phyloP scores from a whole-genome alignment of 2,888 invertebrate species.

The Drosophila kokeensis region DNA sequence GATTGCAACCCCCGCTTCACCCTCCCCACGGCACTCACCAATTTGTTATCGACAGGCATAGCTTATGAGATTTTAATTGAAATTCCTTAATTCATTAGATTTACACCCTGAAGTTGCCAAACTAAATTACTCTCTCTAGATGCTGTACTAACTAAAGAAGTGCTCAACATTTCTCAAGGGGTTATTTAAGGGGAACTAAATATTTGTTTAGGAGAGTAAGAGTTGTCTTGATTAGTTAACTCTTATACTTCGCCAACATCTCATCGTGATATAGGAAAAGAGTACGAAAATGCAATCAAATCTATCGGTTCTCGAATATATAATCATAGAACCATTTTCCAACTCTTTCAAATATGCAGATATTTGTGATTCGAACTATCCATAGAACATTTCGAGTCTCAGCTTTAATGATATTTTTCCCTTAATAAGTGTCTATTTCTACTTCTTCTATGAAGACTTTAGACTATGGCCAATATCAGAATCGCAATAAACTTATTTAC shows the following conservation, averaged over 20 bases:
- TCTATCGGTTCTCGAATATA: neutral
- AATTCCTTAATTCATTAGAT: slow-evolving; percentile 55
- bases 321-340: neutral
- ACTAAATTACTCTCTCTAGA: neutral
- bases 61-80: slow-evolving; percentile 60
- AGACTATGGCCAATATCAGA: no score
- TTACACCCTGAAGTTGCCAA: slow-evolving; percentile 28
- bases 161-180: neutral
- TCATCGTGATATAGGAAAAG: neutral
- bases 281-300: neutral
- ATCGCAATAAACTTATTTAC: no score
- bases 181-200: neutral
- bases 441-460: no score
- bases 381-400: no score
- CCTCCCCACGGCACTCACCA: neutral
- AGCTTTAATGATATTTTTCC: no score
- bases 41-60: slow-evolving; percentile 39
- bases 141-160: slow-evolving; percentile 4
- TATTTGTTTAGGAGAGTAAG: neutral
- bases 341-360: no score
- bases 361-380: no score
- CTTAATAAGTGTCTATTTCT: no score
- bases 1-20: neutral
- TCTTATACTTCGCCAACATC: neutral
- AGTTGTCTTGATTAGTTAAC: neutral